These are phyloP conservation scores for Sycobia sp. DNA, from an alignment of 1,140 invertebrate species.

Conservation along the genomic window DNA sequence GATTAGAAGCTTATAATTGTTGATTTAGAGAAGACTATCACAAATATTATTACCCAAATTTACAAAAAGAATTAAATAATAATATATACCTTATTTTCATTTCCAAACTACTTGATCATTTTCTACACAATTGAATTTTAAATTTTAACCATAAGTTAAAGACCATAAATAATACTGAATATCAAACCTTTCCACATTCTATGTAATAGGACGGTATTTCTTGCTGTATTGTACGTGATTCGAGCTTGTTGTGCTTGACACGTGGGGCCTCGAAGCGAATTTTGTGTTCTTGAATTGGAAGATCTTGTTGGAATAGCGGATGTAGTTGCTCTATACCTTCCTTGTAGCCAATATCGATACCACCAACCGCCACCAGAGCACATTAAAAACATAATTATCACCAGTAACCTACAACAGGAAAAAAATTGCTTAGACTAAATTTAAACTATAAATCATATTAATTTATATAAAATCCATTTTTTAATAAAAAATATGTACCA, in stretches of 20 bases:
- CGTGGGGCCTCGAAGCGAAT: conserved; percentile 46
- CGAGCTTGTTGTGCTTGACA: conserved; percentile 57
- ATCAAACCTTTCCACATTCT: conserved; percentile 59
- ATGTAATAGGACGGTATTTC: conserved; percentile 59
- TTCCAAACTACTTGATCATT: no score
- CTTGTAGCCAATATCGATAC: conserved; percentile 62
- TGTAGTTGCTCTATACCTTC: conserved; percentile 53
- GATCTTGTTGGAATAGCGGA: conserved; percentile 50
- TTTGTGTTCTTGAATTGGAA: conserved; percentile 48
- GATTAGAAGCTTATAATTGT: no score
- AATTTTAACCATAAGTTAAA: no score
- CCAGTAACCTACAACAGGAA: conserved; percentile 54
- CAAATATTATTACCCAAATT: no score
- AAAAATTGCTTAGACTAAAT: no score
- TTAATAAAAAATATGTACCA: conserved; percentile 44
- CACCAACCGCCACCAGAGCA: conserved; percentile 64
- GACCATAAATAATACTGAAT: no score
- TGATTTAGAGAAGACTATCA: no score
- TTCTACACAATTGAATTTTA: no score
- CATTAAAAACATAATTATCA: conserved; percentile 63
- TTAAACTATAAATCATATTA: conserved; percentile 3
- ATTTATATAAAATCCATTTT: neutral
- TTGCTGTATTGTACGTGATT: conserved; percentile 57
- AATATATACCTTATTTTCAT: no score
- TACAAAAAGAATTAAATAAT: no score